Evolutionary conservation across 2,888 invertebrate genomes (phyloP).

Genomic region (Orthosia gothica): DNA sequence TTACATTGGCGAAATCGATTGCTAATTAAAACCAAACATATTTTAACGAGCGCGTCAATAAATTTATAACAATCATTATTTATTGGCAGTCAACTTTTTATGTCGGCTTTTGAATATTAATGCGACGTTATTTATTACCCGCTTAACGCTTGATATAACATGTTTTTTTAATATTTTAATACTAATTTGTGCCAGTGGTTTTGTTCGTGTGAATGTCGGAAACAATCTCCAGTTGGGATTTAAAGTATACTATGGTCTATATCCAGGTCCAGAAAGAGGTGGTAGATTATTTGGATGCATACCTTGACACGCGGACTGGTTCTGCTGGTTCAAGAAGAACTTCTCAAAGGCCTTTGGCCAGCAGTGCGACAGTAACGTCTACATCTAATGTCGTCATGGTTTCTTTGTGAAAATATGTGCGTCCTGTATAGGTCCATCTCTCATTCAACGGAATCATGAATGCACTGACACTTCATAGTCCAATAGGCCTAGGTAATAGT

Average conservation of each 20-base stretch:
- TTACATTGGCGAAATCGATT: constrained; percentile 71
- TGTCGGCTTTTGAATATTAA: constrained; percentile 79
- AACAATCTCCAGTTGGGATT: background rate
- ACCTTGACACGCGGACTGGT: too few species aligned
- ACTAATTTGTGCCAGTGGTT: constrained; percentile 3
- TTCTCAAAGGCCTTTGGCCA: too few species aligned
- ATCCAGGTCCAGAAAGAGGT: too few species aligned
- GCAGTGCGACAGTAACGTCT: too few species aligned
- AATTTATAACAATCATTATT: constrained; percentile 80
- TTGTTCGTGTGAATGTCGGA: background rate
- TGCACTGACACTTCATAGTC: background rate
- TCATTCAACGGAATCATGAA: background rate
- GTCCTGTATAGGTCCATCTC: background rate
- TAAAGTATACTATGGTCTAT: background rate
- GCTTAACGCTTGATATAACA: constrained; percentile 65
- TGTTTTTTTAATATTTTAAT: constrained; percentile 63
- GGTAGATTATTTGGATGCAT: too few species aligned
- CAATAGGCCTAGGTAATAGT: too few species aligned
- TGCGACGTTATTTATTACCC: constrained; percentile 72
- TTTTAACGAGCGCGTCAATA: constrained; percentile 76
- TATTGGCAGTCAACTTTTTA: constrained; percentile 77
- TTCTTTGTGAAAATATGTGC: background rate
- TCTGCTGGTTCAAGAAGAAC: too few species aligned
- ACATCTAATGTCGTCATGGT: background rate
- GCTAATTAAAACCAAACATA: constrained; percentile 79